Evolutionary conservation across 2,113 vertebrate genomes (phyloP), one percentile per base, ranked within the genome.

Genomic region (Syrmaticus mikado): DNA sequence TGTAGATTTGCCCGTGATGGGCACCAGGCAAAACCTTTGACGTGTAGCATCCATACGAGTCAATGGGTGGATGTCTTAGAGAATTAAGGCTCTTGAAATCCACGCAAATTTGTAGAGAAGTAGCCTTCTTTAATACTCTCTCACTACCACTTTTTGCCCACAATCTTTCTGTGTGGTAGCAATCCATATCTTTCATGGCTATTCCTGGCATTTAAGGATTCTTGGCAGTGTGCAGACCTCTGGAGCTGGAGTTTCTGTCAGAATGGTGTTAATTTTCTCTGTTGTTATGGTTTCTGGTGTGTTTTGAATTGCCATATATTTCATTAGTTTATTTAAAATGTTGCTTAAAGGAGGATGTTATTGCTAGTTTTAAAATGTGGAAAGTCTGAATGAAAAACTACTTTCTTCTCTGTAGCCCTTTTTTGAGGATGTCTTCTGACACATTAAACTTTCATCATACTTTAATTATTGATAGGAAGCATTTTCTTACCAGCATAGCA

Each of bases 381-480:
- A 76, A 3, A 2, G 61, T 79, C 92, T 88, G 21, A 76, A 93
- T 52, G 36, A 71, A 92, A 90, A 82, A 46, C 38, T 82, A 13
- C 14, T 5, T 85, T 96, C 65, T 82, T 92, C 71, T 91, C 91
- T 93, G n/a, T 72, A 83, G 60, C 46, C 76, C 36, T 93, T 24
- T 89, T 94, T 94, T 73, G 61, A 95, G 79, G 24, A 60, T 92
- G 83, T 90, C 88, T 96, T 97, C 50, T 93, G 87, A 92, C 28
- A 93, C 82, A 95, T 97, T 89, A 95, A 96, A 94, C 80, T 97
- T 96, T 95, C 89, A 97, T 96, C 93, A 84, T 94, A 67, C 82
- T 95, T 97, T 97, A 97, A 97, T 97, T 97, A 97, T 97, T 96
- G 87, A 96, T 96, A 91, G 92, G 87, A 96, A 95, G 82, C 66